Percentiles rank a stretch among this genome's conserved stretches.
Evolutionary conservation across 30 jellyfish, hydroid and myxozoan species (phyloP).

Genomic region (Aurelia coerulea): DNA sequence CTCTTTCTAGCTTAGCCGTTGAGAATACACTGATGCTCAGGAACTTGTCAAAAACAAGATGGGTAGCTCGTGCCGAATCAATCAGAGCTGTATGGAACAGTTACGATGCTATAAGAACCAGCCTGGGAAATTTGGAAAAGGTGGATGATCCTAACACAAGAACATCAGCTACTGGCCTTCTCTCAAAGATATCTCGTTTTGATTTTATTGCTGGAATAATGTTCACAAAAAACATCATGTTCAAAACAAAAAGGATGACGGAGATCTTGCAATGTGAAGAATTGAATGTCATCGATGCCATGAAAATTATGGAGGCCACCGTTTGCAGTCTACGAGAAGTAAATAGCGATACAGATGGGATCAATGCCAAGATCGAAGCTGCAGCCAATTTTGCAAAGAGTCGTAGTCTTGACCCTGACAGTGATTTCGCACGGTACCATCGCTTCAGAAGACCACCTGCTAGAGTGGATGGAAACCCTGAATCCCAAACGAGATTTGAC

Average conservation of each 20-base stretch:
- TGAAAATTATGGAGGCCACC: constrained; percentile 25
- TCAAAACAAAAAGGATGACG: constrained; percentile 18
- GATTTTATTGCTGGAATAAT: too few species aligned
- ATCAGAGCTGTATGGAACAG: constrained; percentile 46
- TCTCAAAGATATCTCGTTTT: too few species aligned
- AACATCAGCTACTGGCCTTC: constrained; percentile 40
- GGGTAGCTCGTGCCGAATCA: constrained; percentile 55
- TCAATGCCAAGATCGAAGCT: constrained; percentile 20
- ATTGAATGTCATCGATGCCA: constrained; percentile 21
- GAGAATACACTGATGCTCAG: constrained; percentile 34
- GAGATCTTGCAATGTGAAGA: constrained; percentile 12
- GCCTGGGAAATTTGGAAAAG: constrained; percentile 33
- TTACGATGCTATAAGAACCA: constrained; percentile 23
- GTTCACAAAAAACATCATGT: too few species aligned
- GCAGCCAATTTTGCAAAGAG: constrained; percentile 12
- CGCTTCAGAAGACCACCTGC: constrained; percentile 25
- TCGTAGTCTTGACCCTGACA: constrained; percentile 21
- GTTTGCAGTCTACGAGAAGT: background rate
- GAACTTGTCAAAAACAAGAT: constrained; percentile 29
- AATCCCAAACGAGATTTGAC: background rate
- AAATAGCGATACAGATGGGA: constrained; percentile 23
- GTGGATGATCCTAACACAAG: constrained; percentile 20
- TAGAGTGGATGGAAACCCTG: constrained; percentile 33
- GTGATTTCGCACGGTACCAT: constrained; percentile 32
- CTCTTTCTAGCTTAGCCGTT: background rate